These are phyloP conservation scores for Carpatolechia fugitivella DNA, from an alignment of 2,888 invertebrate species.

Conservation along the genomic window DNA sequence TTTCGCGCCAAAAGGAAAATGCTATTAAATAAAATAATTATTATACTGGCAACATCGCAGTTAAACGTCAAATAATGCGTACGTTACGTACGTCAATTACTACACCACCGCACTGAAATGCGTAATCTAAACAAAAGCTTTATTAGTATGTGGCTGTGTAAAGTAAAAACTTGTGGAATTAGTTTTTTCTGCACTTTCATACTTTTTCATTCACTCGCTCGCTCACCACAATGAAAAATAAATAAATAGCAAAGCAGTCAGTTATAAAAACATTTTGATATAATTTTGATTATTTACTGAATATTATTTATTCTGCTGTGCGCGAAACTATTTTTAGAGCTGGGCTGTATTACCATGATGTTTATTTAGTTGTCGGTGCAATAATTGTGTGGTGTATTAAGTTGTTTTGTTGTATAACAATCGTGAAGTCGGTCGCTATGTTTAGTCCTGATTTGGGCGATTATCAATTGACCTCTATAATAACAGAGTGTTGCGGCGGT, in stretches of 20 bases:
- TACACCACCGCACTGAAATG: no score
- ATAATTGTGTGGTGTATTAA: not conserved
- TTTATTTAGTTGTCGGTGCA: conserved; percentile 13
- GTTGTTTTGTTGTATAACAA: conserved; percentile 20
- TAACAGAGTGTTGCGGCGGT: conserved; percentile 85
- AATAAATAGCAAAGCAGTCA: not conserved
- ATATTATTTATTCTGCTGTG: conserved; percentile 18
- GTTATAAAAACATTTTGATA: conserved; percentile 10
- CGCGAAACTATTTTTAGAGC: conserved; percentile 25
- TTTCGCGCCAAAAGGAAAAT: no score
- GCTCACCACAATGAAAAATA: not conserved
- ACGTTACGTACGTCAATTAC: no score
- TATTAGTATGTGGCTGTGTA: no score
- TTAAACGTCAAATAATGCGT: no score
- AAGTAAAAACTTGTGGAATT: no score
- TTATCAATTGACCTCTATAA: conserved; percentile 83
- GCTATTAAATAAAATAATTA: no score
- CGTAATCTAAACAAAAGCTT: no score
- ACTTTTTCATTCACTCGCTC: not conserved
- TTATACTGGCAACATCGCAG: no score
- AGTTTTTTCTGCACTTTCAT: no score
- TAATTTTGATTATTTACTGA: conserved; percentile 27
- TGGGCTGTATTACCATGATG: conserved; percentile 24
- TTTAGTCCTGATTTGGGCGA: conserved; percentile 80
- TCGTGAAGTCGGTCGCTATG: conserved; percentile 46